Conservation (phyloP, 2,113 vertebrate species). For the Paradisaea rubra region DNA sequence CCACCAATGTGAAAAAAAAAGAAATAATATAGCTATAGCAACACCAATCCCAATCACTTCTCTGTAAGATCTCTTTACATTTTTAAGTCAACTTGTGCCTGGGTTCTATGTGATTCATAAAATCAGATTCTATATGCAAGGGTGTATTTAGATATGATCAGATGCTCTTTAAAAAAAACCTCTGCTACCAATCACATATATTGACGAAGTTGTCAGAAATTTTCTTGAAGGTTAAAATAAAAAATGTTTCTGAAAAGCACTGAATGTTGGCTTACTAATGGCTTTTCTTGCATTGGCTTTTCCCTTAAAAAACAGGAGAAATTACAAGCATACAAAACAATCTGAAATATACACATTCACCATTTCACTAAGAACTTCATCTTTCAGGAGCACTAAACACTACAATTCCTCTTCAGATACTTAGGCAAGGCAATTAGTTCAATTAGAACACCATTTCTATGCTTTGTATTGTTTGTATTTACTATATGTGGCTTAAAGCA, state of each 20-base stretch:
- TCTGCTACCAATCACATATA: background rate
- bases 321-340: background rate
- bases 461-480: slow-evolving; percentile 61
- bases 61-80: background rate
- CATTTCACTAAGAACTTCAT: slow-evolving; percentile 1
- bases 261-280: background rate
- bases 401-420: slow-evolving; percentile 22
- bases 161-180: background rate
- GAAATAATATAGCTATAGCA: background rate
- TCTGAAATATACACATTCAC: background rate
- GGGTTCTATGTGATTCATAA: background rate
- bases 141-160: background rate
- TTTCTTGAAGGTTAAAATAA: background rate
- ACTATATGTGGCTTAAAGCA: slow-evolving; percentile 51
- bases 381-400: background rate
- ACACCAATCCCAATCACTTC: background rate
- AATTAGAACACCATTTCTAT: slow-evolving; percentile 48
- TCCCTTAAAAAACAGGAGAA: background rate
- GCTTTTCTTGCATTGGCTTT: background rate
- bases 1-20: background rate
- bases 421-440: slow-evolving; percentile 57
- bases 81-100: background rate
- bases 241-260: background rate
- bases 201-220: background rate
- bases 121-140: background rate